phyloP scores from a whole-genome alignment of 2,888 invertebrate genomes.

The Sarcophaga subvicina region DNA sequence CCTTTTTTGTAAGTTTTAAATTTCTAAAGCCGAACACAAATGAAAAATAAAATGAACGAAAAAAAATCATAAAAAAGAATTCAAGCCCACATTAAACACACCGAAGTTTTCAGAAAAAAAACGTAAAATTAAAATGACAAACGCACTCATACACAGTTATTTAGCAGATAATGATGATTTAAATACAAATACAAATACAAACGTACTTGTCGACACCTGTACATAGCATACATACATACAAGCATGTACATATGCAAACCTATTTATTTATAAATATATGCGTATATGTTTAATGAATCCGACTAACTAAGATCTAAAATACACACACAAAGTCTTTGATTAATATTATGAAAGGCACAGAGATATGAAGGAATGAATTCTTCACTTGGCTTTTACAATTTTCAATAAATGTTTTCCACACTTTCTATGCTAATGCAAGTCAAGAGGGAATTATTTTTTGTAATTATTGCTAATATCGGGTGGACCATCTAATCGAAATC shows the following conservation, averaged over 20 bases:
- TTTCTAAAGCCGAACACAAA: neutral
- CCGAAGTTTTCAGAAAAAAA: constrained; percentile 14
- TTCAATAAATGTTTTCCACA: too few species aligned
- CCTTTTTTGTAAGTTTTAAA: neutral
- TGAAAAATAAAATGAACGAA: constrained; percentile 6
- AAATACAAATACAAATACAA: neutral
- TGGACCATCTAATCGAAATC: too few species aligned
- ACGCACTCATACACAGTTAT: constrained; percentile 27
- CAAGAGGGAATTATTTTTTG: too few species aligned
- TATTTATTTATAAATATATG: too few species aligned
- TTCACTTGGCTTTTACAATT: too few species aligned
- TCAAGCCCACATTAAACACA: constrained; percentile 61
- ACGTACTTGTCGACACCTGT: neutral
- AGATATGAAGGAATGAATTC: too few species aligned
- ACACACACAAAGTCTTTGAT: too few species aligned
- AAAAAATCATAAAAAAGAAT: constrained; percentile 36
- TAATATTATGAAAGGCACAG: too few species aligned
- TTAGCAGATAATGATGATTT: neutral
- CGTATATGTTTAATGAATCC: too few species aligned
- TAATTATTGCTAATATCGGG: too few species aligned
- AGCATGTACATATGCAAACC: neutral
- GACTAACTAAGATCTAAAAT: too few species aligned
- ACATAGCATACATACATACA: neutral
- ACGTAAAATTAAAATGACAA: neutral
- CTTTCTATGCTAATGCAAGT: too few species aligned